Percentiles rank a stretch among this genome's conserved stretches.
phyloP scores from a whole-genome alignment of 2,797 vertebrate species.

The Coregonus suidteri region DNA sequence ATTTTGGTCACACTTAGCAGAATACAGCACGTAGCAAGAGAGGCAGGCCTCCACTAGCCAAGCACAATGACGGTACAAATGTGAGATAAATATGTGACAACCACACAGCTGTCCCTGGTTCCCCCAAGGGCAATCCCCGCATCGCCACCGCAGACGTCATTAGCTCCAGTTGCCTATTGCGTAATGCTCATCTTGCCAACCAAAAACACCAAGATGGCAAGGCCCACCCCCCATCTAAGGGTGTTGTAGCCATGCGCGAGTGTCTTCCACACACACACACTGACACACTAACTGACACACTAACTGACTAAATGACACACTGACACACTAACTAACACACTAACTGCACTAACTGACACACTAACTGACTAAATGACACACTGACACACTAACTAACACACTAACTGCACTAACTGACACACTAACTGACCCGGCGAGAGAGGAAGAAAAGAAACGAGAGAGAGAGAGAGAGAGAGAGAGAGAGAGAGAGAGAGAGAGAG shows the following conservation, averaged over 20 bases:
- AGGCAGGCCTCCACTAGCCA: constrained; percentile 19
- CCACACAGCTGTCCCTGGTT: constrained; percentile 40
- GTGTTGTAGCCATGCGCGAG: neutral
- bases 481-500: neutral
- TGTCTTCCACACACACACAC: too few relatives aligned
- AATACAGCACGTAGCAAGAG: neutral
- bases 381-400: neutral
- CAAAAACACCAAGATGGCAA: neutral
- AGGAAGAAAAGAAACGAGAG: constrained; percentile 5
- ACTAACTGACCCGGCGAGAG: constrained; percentile 18
- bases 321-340: too few relatives aligned
- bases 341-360: too few relatives aligned
- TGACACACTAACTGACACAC: too few relatives aligned
- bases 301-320: too few relatives aligned
- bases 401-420: neutral
- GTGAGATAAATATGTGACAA: constrained; percentile 44
- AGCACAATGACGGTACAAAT: constrained; percentile 24
- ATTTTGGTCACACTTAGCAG: neutral
- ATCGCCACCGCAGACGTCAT: constrained; percentile 46
- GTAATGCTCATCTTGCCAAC: constrained; percentile 37
- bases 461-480: neutral
- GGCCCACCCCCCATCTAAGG: neutral
- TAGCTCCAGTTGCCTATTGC: constrained; percentile 55
- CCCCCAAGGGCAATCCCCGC: constrained; percentile 35
- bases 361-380: too few relatives aligned